Percentiles rank a stretch among this genome's conserved stretches.
Conservation (phyloP, 2,888 invertebrate genomes). For the Oscheius sp. region DNA sequence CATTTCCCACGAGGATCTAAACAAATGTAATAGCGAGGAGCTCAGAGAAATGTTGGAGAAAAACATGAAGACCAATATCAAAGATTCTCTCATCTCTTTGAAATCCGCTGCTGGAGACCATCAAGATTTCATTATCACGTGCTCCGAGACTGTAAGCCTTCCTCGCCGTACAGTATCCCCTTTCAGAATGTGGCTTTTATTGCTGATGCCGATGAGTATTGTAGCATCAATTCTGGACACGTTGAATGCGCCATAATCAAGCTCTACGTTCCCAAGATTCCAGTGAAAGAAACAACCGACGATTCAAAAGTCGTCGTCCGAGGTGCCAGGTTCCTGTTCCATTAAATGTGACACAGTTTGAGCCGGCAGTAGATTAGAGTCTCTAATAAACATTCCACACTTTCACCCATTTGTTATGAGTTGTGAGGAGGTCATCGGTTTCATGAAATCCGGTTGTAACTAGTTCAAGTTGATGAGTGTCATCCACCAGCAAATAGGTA, state of each 20-base stretch:
- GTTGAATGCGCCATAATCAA: slow-evolving; percentile 42
- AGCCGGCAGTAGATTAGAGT: too few relatives aligned
- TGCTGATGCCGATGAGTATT: slow-evolving; percentile 48
- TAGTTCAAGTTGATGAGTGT: too few relatives aligned
- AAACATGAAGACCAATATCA: slow-evolving; percentile 39
- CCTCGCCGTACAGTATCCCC: background rate
- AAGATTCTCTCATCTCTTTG: slow-evolving; percentile 38
- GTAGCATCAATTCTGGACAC: slow-evolving; percentile 36
- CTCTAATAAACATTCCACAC: too few relatives aligned
- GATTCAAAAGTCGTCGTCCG: too few relatives aligned
- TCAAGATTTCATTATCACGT: slow-evolving; percentile 38
- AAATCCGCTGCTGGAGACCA: slow-evolving; percentile 32
- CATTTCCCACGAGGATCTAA: slow-evolving; percentile 40
- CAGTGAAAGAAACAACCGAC: too few relatives aligned
- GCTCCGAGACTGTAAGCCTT: slow-evolving; percentile 32
- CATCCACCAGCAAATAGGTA: too few relatives aligned
- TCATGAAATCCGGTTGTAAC: too few relatives aligned
- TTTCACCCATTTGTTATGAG: too few relatives aligned
- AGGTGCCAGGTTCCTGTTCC: too few relatives aligned
- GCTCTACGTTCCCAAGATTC: slow-evolving; percentile 34
- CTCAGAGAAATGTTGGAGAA: slow-evolving; percentile 40
- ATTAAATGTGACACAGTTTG: too few relatives aligned
- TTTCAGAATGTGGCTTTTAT: slow-evolving; percentile 38
- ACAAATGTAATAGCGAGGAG: slow-evolving; percentile 50
- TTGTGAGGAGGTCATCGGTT: too few relatives aligned